Percentiles rank a stretch among this genome's conserved stretches.
These are phyloP conservation scores for Mormyrus iriodes DNA, from an alignment of 2,113 vertebrate species.

Conservation along the genomic window DNA sequence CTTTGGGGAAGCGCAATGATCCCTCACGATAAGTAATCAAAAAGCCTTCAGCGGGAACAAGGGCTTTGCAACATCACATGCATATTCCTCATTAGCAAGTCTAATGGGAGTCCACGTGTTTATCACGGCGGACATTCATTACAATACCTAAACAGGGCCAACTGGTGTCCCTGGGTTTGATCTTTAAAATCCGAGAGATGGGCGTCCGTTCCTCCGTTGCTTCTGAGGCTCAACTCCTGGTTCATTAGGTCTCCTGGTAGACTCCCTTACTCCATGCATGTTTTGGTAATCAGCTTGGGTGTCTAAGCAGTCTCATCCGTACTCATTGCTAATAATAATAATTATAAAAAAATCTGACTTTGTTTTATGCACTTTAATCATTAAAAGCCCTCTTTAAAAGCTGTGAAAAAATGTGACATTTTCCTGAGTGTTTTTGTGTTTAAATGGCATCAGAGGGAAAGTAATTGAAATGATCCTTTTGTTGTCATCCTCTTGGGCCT, in stretches of 20 bases:
- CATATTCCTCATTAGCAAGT: neutral
- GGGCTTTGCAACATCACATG: neutral
- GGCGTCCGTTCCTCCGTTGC: neutral
- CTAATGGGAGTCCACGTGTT: neutral
- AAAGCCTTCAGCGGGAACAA: slow-evolving; percentile 2
- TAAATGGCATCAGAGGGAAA: neutral
- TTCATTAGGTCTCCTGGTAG: neutral
- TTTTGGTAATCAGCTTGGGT: neutral
- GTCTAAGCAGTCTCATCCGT: neutral
- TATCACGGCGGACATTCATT: neutral
- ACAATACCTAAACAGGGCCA: neutral
- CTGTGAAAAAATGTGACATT: neutral
- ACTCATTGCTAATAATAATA: neutral
- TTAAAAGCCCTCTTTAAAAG: neutral
- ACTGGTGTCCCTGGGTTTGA: neutral
- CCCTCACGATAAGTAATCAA: slow-evolving; percentile 15
- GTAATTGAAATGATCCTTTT: neutral
- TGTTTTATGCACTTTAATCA: slow-evolving; percentile 5
- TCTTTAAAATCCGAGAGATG: neutral
- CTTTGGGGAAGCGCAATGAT: neutral
- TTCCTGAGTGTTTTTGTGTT: neutral
- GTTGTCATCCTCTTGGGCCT: neutral
- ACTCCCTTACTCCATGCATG: neutral
- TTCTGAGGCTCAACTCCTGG: neutral
- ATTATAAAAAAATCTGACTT: neutral